Evolutionary conservation across 2,888 invertebrate species (phyloP).

Genomic region (Cantharis nigra): DNA sequence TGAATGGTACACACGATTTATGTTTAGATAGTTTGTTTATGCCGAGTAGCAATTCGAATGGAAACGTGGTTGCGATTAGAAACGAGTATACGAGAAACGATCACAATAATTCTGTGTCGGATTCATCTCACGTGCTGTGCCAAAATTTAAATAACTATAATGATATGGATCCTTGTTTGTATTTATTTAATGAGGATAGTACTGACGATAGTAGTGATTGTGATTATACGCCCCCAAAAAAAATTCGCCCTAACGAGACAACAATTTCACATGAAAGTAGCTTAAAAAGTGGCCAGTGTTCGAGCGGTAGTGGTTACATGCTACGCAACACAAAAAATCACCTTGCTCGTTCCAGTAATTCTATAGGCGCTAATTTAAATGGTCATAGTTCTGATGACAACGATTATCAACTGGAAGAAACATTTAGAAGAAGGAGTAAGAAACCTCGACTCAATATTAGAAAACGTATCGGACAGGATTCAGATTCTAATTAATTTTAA

Average conservation of each 20-base stretch:
- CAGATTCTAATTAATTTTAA: slow-evolving; percentile 63
- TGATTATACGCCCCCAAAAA: slow-evolving; percentile 48
- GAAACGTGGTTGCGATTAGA: slow-evolving; percentile 22
- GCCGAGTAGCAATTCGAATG: slow-evolving; percentile 27
- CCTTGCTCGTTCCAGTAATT: slow-evolving; percentile 41
- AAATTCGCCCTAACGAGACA: slow-evolving; percentile 32
- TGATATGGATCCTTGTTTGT: neutral
- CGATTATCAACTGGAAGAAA: slow-evolving; percentile 58
- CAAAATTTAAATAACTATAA: neutral
- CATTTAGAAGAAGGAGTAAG: slow-evolving; percentile 64
- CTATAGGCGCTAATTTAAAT: slow-evolving; percentile 35
- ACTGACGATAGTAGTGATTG: slow-evolving; percentile 38
- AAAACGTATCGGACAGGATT: slow-evolving; percentile 65
- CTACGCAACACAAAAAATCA: slow-evolving; percentile 37
- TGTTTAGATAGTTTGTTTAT: slow-evolving; percentile 50
- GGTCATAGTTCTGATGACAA: slow-evolving; percentile 47
- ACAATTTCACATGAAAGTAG: slow-evolving; percentile 48
- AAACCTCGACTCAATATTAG: slow-evolving; percentile 67
- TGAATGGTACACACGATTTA: slow-evolving; percentile 61
- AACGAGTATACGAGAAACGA: slow-evolving; percentile 13
- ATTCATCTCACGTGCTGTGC: slow-evolving; percentile 3
- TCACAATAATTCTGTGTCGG: slow-evolving; percentile 9
- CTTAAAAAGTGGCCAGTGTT: slow-evolving; percentile 49
- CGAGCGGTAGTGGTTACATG: slow-evolving; percentile 39
- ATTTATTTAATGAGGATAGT: slow-evolving; percentile 45